Evolutionary conservation across 2,888 invertebrate species (phyloP), one percentile per base, ranked within the genome.

Genomic region (Yponomeuta malinellus): DNA sequence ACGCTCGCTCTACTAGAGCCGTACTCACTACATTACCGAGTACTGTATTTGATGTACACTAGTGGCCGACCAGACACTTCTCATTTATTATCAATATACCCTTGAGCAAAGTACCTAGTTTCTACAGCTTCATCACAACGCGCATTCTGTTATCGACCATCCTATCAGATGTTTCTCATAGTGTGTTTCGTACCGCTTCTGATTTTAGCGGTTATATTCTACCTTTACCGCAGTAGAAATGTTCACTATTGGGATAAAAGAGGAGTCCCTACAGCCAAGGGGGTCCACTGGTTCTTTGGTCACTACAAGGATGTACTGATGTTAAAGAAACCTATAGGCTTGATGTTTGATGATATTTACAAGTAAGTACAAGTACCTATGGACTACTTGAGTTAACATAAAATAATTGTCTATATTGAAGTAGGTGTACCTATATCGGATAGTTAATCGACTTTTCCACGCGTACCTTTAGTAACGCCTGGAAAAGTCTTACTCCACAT

Each of bases 321-420:
- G 5, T 73, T 75, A 67, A 77, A 76, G 71, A 79, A 77, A 73
- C 75, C 78, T 63, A 63, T 79, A 1, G 77, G 78, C 2, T 73
- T 79, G 70, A 73, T 80, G 33, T 78, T 75, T 71, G 65, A 71
- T 10, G 78, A 81, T 48, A 76, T 82, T 59, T 82, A 83, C 76
- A 77, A 77, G 81, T 81, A 74, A 76, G 80, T 66, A 63, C 8
- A 43, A 48, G 10, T 65, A 43, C 23, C 23, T 33, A 33, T 5
- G 2, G 5, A 33, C 5, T 5, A 43, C 1, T 43, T 8, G 3
- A 43, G n/a, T 23, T 63, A 43, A 43, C 5, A 43, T 6, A 43
- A 5, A 43, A 43, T 43, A 8, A 8, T 43, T 6, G 8, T 1
- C 5, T 63, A 15, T 10, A 63, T 63, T n/a, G n/a, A 5, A 63